Evolutionary conservation across 30 jellyfish, hydroid and myxozoan species (phyloP), one percentile per base, ranked within the genome.

Genomic region (Nemopilema nomurai): DNA sequence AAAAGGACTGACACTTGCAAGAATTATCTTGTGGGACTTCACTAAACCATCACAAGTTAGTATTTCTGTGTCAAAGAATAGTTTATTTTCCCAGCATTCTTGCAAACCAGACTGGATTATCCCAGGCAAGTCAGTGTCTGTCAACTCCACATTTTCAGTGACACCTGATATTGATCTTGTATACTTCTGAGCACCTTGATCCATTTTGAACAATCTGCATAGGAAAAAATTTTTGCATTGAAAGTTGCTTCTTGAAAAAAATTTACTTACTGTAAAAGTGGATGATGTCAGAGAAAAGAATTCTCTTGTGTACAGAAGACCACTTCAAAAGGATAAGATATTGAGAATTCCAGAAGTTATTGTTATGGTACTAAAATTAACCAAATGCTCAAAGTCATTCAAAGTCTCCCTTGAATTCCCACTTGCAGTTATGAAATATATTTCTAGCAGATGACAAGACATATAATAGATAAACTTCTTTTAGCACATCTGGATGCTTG

Each of bases 1-100:
- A 67, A 71, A 84, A 9, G 93, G 93, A 51, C 93, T 84, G 30
- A 84, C 82, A 65, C 93, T 51, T 16, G 93, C 82, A 1, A 84
- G 79, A 19, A 84, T 77, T 24, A 84, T 51, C 19, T 77, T 77
- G 57, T 84, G 93, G 76, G 87, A 67, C 75, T 84, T 73, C 1
- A 73, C 81, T 33, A 69, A 51, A 20, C 76, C 76, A 23, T 84
- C 93, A 69, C 63, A 62, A 6, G 93, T 77, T 20, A 84, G 19
- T 1, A 84, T 18, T 19, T 74, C 87, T 24, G 74, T 68, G 50
- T 84, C 93, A 41, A 49, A 84, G 31, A 84, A 74, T 27, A 84
- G 28, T 18, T 84, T 87, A 18, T 74, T 73, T 27, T 67, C 26
- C 93, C 93, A 73, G 76, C 84, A 74, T 18, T 65, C 87, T 27